These are phyloP conservation scores for Sialis lutaria DNA, from an alignment of 2,888 invertebrate species.

Conservation along the genomic window DNA sequence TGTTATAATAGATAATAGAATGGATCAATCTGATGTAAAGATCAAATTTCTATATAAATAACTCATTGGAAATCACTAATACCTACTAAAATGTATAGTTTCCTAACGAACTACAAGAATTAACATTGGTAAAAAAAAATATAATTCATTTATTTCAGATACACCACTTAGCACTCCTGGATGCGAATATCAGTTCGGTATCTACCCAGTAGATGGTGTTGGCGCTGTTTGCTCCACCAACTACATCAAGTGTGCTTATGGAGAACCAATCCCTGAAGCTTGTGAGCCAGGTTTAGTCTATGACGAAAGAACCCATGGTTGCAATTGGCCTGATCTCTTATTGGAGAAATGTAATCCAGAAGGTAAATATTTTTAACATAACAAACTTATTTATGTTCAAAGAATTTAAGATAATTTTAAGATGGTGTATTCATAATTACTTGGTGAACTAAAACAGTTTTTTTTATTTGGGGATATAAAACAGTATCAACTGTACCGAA, in stretches of 20 bases:
- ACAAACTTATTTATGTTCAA: not conserved
- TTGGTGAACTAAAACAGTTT: too few relatives aligned
- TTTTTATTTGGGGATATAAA: too few relatives aligned
- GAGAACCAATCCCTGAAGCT: slow-evolving; percentile 59
- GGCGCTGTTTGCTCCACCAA: slow-evolving; percentile 65
- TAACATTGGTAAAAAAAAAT: too few relatives aligned
- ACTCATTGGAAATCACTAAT: too few relatives aligned
- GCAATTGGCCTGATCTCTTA: slow-evolving; percentile 88
- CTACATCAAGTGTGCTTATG: slow-evolving; percentile 73
- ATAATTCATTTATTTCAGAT: slow-evolving; percentile 31
- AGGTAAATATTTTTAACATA: slow-evolving; percentile 33
- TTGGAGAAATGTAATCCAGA: slow-evolving; percentile 78
- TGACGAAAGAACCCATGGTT: slow-evolving; percentile 71
- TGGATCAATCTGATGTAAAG: too few relatives aligned
- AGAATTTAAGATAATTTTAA: too few relatives aligned
- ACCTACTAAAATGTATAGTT: too few relatives aligned
- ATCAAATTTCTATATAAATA: too few relatives aligned
- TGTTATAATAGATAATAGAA: too few relatives aligned
- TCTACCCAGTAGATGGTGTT: slow-evolving; percentile 55
- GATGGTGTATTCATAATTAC: too few relatives aligned
- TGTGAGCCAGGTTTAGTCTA: slow-evolving; percentile 81
- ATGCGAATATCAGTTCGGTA: slow-evolving; percentile 77
- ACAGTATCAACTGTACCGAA: too few relatives aligned
- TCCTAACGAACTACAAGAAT: too few relatives aligned
- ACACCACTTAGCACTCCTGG: slow-evolving; percentile 64